phyloP scores from a whole-genome alignment of 23 tunicate species.

The Corella eumyota region DNA sequence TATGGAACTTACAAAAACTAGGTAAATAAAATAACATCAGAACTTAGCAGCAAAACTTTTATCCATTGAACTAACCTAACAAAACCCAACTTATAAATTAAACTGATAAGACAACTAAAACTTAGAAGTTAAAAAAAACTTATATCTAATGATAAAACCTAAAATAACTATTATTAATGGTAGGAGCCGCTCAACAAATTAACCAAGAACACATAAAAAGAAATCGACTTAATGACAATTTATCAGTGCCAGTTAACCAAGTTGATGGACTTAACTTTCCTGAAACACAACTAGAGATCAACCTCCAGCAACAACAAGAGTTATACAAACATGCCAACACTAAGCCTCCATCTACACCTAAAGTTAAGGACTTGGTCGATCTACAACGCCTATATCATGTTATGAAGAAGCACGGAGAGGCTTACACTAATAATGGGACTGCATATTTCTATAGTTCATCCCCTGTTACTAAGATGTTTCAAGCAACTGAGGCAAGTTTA shows the following conservation, averaged over 20 bases:
- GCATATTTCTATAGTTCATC: conserved; percentile 18
- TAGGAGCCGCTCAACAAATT: no score
- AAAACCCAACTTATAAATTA: no score
- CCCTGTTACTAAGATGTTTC: conserved; percentile 12
- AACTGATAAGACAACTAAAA: no score
- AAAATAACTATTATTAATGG: no score
- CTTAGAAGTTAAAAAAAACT: no score
- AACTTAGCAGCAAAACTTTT: not conserved
- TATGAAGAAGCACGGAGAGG: conserved; percentile 62
- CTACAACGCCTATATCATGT: conserved; percentile 55
- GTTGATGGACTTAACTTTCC: conserved; percentile 39
- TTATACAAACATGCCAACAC: no score
- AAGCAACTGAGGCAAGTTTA: conserved; percentile 4
- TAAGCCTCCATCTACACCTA: conserved; percentile 30
- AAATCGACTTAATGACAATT: not conserved
- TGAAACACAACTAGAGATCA: not conserved
- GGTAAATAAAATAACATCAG: conserved; percentile 11
- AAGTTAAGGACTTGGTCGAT: conserved; percentile 62
- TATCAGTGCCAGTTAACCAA: conserved; percentile 11
- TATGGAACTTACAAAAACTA: conserved; percentile 20
- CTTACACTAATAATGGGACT: conserved; percentile 31
- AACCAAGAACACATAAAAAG: not conserved
- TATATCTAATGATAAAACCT: no score
- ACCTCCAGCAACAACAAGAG: not conserved
- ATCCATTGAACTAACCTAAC: not conserved